Percentiles rank a stretch among this genome's conserved stretches.
These are phyloP conservation scores for Styela plicata DNA, from an alignment of 23 tunicate species.

Conservation along the genomic window DNA sequence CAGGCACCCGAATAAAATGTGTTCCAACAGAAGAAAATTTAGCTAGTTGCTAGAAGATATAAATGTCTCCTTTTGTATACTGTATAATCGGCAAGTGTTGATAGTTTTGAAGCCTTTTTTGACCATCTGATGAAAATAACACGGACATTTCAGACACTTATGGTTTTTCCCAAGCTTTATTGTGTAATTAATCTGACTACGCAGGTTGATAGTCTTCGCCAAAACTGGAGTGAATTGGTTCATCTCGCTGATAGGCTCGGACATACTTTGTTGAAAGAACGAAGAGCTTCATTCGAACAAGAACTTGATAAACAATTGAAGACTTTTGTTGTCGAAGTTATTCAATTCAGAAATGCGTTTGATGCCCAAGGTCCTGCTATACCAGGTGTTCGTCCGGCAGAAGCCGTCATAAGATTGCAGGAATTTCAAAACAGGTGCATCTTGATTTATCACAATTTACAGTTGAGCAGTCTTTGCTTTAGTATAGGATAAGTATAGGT, in stretches of 20 bases:
- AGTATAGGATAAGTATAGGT: not conserved
- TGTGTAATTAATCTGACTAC: no score
- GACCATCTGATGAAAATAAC: no score
- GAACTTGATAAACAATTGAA: constrained; percentile 94
- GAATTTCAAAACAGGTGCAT: constrained; percentile 92
- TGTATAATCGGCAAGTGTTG: no score
- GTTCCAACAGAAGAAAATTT: no score
- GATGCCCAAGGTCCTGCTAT: constrained; percentile 94
- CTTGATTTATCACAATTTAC: no score
- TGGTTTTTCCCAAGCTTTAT: no score
- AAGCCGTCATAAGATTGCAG: constrained; percentile 77
- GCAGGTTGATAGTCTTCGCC: constrained; percentile 82
- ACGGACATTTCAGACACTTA: no score
- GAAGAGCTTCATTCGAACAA: constrained; percentile 83
- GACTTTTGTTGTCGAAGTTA: constrained; percentile 87
- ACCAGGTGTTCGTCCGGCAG: constrained; percentile 81
- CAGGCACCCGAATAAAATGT: no score
- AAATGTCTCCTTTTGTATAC: no score
- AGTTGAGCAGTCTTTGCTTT: not conserved
- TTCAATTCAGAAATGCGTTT: constrained; percentile 81
- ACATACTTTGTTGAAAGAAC: constrained; percentile 71
- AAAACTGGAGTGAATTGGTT: constrained; percentile 81
- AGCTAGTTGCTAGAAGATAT: no score
- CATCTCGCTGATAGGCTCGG: constrained; percentile 64
- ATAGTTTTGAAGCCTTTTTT: no score